A percentile compares a stretch with the other conserved stretches of the same genome.
phyloP scores from a whole-genome alignment of 2,797 vertebrate species.

The Gymnoscopelus microlampas region DNA sequence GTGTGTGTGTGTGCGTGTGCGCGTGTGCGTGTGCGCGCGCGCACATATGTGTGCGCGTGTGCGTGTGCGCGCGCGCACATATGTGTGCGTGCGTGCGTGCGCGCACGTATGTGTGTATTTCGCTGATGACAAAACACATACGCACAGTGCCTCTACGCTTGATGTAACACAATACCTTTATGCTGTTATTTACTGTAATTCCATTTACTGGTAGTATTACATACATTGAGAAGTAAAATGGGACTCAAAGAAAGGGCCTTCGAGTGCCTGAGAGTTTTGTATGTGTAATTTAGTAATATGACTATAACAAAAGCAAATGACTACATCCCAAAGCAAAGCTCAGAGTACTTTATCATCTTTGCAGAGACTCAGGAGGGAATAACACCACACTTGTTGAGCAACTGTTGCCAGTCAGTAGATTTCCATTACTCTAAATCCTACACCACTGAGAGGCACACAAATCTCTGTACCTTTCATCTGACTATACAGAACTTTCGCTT shows the following conservation, averaged over 20 bases:
- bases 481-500: conserved; percentile 1
- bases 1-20: conserved; percentile 12
- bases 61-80: no score
- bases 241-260: conserved; percentile 47
- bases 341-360: conserved; percentile 53
- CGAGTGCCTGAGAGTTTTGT: conserved; percentile 54
- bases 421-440: conserved; percentile 50
- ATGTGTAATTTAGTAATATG: conserved; percentile 62
- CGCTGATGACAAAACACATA: no score
- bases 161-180: conserved; percentile 2
- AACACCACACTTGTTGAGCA: conserved; percentile 53
- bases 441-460: conserved; percentile 21
- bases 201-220: conserved; percentile 24
- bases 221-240: conserved; percentile 39
- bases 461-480: conserved; percentile 34
- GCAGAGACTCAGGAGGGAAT: conserved; percentile 44
- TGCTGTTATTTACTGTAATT: conserved; percentile 42
- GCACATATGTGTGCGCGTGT: no score
- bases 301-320: conserved; percentile 36
- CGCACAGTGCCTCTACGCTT: conserved; percentile 2
- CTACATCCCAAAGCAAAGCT: conserved; percentile 48
- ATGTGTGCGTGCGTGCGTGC: no score
- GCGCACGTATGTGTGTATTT: background rate
- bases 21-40: conserved; percentile 20
- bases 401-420: conserved; percentile 40